Percentiles rank a stretch among this genome's conserved stretches.
Evolutionary conservation across 2,888 invertebrate genomes (phyloP).

Genomic region (Heterodera filipjevi): DNA sequence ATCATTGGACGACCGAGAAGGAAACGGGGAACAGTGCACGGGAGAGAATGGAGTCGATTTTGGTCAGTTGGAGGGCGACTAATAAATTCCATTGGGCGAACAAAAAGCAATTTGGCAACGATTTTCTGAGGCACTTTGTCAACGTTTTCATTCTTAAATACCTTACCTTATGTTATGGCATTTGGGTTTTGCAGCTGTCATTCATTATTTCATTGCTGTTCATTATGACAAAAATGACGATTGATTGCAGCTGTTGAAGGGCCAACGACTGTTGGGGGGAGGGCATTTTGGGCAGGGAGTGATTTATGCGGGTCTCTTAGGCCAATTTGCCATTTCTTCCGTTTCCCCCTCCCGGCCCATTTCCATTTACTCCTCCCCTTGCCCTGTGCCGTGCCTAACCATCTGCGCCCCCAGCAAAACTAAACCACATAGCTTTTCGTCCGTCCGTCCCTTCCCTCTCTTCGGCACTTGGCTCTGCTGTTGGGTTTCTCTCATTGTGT

Average conservation of each 20-base stretch:
- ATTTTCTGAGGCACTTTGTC: too few relatives aligned
- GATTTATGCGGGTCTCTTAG: neutral
- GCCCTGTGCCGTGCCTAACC: neutral
- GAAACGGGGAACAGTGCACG: neutral
- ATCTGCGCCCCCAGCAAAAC: conserved; percentile 1
- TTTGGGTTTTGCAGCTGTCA: neutral
- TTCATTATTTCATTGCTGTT: too few relatives aligned
- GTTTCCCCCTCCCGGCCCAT: neutral
- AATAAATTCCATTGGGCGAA: too few relatives aligned
- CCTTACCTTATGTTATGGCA: too few relatives aligned
- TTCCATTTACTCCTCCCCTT: neutral
- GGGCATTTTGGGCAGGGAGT: neutral
- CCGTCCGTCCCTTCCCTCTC: neutral
- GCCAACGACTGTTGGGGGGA: neutral
- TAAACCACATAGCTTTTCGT: neutral
- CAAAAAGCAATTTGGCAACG: neutral
- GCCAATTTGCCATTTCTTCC: neutral
- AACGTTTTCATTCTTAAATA: too few relatives aligned
- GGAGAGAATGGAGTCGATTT: conserved; percentile 13
- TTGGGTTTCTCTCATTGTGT: conserved; percentile 2
- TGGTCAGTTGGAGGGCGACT: neutral
- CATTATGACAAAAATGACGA: neutral
- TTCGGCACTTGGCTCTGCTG: neutral
- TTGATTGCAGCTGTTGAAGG: neutral
- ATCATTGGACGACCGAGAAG: conserved; percentile 2